phyloP scores from a whole-genome alignment of 2,888 invertebrate species.

The Azorinus chamasolen region DNA sequence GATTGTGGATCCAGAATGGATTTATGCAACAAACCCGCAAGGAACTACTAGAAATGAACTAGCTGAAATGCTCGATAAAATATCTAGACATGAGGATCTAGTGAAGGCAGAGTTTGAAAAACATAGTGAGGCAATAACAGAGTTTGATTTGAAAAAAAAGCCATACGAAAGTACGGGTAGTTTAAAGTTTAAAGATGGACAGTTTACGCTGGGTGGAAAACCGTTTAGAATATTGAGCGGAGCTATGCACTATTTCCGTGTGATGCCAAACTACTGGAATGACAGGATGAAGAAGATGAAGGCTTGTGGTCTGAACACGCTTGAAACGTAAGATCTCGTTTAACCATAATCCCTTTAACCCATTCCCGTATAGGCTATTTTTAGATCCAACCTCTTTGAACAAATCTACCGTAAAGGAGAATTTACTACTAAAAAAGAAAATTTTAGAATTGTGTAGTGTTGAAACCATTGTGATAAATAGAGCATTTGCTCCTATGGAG shows the following conservation, averaged over 20 bases:
- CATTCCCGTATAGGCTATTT: too few relatives aligned
- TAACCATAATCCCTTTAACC: neutral
- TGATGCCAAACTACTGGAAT: constrained; percentile 82
- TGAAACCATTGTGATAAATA: too few relatives aligned
- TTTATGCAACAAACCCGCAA: constrained; percentile 22
- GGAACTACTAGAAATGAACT: constrained; percentile 15
- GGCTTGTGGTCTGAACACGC: constrained; percentile 83
- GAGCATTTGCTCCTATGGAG: too few relatives aligned
- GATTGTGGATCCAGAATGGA: neutral
- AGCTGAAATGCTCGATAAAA: constrained; percentile 7
- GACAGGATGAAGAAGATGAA: constrained; percentile 82
- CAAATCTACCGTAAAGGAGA: too few relatives aligned
- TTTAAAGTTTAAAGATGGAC: constrained; percentile 71
- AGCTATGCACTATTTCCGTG: constrained; percentile 84
- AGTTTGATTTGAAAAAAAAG: constrained; percentile 2
- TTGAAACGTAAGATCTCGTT: constrained; percentile 85
- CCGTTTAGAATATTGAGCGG: constrained; percentile 81
- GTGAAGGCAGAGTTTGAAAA: neutral
- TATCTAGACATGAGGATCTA: constrained; percentile 7
- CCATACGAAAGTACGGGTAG: constrained; percentile 56
- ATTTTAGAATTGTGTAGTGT: too few relatives aligned
- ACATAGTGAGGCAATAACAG: neutral
- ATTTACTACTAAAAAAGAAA: too few relatives aligned
- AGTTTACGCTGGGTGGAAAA: constrained; percentile 79
- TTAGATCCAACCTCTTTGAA: too few relatives aligned